Conservation (phyloP, 2,113 vertebrate genomes). For the Salvelinus alpinus region DNA sequence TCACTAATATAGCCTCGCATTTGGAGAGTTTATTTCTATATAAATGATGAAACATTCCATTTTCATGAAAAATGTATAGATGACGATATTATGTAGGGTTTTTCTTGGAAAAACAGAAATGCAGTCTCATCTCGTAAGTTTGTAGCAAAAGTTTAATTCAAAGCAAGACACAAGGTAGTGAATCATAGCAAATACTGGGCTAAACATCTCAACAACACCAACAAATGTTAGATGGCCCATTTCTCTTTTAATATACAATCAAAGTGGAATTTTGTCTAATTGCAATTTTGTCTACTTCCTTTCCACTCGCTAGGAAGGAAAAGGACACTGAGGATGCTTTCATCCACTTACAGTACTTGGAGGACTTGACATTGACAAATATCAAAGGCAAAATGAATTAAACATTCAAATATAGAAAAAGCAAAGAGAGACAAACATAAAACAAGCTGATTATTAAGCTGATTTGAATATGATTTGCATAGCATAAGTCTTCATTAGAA, state of each 20-base stretch:
- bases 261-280: background rate
- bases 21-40: background rate
- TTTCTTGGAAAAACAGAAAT: background rate
- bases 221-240: background rate
- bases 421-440: background rate
- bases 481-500: background rate
- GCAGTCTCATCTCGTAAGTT: background rate
- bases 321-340: slow-evolving; percentile 3
- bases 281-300: background rate
- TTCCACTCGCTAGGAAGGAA: background rate
- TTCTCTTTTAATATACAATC: background rate
- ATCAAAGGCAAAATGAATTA: slow-evolving; percentile 15
- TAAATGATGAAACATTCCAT: background rate
- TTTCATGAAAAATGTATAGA: background rate
- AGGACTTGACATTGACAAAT: slow-evolving; percentile 10
- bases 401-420: background rate
- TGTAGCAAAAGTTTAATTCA: background rate
- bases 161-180: background rate
- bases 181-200: background rate
- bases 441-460: background rate
- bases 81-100: background rate
- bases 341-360: background rate
- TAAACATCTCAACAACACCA: background rate
- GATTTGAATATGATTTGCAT: slow-evolving; percentile 8
- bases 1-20: background rate